phyloP scores from a whole-genome alignment of 2,113 vertebrate species.

The Oostethus manadensis region DNA sequence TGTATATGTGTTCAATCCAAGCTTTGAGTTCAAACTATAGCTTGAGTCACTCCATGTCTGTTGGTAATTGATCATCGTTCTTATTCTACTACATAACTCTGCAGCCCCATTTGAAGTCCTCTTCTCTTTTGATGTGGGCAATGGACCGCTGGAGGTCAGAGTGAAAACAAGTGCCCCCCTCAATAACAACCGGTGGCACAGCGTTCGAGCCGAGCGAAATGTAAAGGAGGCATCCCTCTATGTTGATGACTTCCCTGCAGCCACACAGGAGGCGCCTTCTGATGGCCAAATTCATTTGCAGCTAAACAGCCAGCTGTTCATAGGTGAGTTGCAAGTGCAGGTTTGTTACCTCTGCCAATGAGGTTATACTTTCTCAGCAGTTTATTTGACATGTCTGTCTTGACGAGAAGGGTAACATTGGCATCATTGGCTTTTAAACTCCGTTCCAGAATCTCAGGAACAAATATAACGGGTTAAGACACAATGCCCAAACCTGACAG shows the following conservation, averaged over 20 bases:
- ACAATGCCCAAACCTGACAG: background rate
- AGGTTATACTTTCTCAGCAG: too few species aligned
- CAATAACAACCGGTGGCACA: slow-evolving; percentile 92
- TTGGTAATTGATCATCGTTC: background rate
- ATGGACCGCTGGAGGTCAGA: slow-evolving; percentile 82
- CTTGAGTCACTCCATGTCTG: background rate
- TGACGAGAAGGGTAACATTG: too few species aligned
- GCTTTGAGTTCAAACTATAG: background rate
- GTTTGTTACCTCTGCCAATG: background rate
- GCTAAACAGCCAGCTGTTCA: slow-evolving; percentile 94
- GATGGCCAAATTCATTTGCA: slow-evolving; percentile 90
- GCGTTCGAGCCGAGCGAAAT: slow-evolving; percentile 85
- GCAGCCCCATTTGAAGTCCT: slow-evolving; percentile 82
- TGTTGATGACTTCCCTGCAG: slow-evolving; percentile 76
- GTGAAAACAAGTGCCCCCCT: slow-evolving; percentile 72
- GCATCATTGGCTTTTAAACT: too few species aligned
- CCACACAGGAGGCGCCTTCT: slow-evolving; percentile 70
- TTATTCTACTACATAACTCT: background rate
- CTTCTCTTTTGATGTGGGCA: slow-evolving; percentile 95
- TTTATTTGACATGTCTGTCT: too few species aligned
- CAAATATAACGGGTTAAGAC: too few species aligned
- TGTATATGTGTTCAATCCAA: background rate
- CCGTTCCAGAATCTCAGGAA: too few species aligned
- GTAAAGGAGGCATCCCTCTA: slow-evolving; percentile 85
- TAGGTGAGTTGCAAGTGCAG: slow-evolving; percentile 72